Evolutionary conservation across 1,140 invertebrate genomes (phyloP), one percentile per base, ranked within the genome.

Genomic region (Gryon sp.): DNA sequence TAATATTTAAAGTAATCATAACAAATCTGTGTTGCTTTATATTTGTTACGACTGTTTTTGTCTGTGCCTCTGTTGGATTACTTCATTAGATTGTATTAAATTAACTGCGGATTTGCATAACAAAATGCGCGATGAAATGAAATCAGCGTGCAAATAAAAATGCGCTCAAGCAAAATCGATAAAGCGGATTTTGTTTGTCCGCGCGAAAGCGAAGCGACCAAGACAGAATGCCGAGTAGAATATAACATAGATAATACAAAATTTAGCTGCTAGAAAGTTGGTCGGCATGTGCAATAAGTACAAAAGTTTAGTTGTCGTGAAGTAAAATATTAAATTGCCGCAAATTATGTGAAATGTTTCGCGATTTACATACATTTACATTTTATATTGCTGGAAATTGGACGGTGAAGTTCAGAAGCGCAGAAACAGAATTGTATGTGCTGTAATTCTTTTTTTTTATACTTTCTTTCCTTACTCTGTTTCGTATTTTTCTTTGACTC

Each of bases 361-460:
- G 14, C 36, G 22, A 55, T 55, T 55, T 55, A 20, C 50, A 55
- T 55, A 26, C 22, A 55, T 55, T 55, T 55, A 28, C 50, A 55
- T 40, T 55, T 55, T 55, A 55, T 41, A 40, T 55, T 28, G 20
- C 14, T 24, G 48, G 4, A 1, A 52, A 52, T 52, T 30, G 48
- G 19, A 38, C 16, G 8, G 11, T 0, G 48, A 26, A 32, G 46
- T 34, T 34, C n/a, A n/a, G n/a, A n/a, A 2, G 12, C 41, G 11
- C 0, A 14, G 34, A 28, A 16, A 14, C 24, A 28, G 28, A 50
- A 16, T 19, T 50, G 15, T 19, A 32, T 18, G 18, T 12, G 30
- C 12, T 20, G 24, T 20, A n/a, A n/a, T 12, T 2, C 4, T 9
- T 11, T 2, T 2, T 34, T 2, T 32, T 4, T 34, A 11, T 12